Evolutionary conservation across 2,888 invertebrate species (phyloP), one percentile per base, ranked within the genome.

Genomic region (Aplocera efformata): DNA sequence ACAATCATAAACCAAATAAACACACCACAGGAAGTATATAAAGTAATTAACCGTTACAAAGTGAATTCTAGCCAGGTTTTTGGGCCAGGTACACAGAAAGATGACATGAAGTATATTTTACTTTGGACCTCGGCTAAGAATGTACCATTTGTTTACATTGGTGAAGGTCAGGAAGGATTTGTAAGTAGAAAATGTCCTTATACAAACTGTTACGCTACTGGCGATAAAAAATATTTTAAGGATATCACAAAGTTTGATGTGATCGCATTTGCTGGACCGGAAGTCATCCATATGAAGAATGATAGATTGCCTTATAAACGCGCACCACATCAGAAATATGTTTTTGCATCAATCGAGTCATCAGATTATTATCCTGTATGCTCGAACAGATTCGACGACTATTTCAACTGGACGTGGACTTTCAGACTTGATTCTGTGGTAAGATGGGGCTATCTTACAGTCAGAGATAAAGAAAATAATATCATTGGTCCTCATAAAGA

Each of bases 381-480:
- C 42, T 43, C 58, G 0, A 34, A 61, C 1, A 42, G 45, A 9
- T 67, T 67, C 6, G 59, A 84, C 17, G 58, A 58, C 8, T 81
- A 58, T 34, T 84, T 84, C 40, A 84, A 84, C 25, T 83, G 81
- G 83, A 82, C 83, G 1, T 83, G 79, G 80, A 81, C 83, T 0
- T 84, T 73, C 25, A 70, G 52, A 54, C 42, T 79, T 6, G 67
- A 72, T 30, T 80, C 82, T 0, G 80, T 82, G 38, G 50, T 74
- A 1, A 61, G 54, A 28, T 82, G 79, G 80, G 74, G 74, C 0
- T 84, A 79, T 37, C 40, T 80, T 3, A 46, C 50, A 1, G 56
- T 79, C 4, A 63, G 59, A 42, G 62, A 79, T 41, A 50, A 36
- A 25, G 42, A 60, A 6, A 57, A 63, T 6, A 43, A 37, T 3